Conservation (phyloP, 2,888 invertebrate genomes). For the Synanthedon myopaeformis region DNA sequence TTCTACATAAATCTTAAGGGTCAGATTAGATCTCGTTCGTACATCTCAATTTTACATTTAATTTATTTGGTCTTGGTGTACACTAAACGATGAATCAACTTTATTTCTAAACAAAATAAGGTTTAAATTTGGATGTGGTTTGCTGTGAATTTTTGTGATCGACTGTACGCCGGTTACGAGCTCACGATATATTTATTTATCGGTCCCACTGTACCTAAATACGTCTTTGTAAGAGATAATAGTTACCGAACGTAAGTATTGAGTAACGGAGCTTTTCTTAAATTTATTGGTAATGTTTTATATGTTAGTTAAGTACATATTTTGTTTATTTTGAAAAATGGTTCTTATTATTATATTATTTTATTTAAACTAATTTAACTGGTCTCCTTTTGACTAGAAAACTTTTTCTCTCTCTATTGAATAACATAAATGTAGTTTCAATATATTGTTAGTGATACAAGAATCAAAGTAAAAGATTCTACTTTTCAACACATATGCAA, state of each 20-base stretch:
- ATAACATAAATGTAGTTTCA: no score
- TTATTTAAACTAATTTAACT: no score
- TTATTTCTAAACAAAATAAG: neutral
- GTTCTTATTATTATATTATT: no score
- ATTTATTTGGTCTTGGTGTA: slow-evolving; percentile 47
- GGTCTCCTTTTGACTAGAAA: no score
- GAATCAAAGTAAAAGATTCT: no score
- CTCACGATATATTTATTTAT: slow-evolving; percentile 33
- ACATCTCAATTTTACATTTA: slow-evolving; percentile 64
- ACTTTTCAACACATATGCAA: no score
- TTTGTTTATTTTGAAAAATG: no score
- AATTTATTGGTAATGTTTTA: slow-evolving; percentile 32
- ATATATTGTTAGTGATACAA: no score
- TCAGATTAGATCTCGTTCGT: slow-evolving; percentile 60
- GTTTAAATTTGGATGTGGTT: neutral
- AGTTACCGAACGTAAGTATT: slow-evolving; percentile 27
- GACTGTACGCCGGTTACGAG: neutral
- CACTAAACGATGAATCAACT: slow-evolving; percentile 3
- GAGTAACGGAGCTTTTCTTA: slow-evolving; percentile 41
- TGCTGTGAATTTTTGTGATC: neutral
- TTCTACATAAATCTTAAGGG: slow-evolving; percentile 46
- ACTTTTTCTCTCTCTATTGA: no score
- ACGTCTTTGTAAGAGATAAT: slow-evolving; percentile 55
- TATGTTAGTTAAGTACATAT: neutral
- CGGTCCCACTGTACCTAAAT: slow-evolving; percentile 53